Evolutionary conservation across 2,113 vertebrate species (phyloP).

Genomic region (Romanogobio albipinnatus): DNA sequence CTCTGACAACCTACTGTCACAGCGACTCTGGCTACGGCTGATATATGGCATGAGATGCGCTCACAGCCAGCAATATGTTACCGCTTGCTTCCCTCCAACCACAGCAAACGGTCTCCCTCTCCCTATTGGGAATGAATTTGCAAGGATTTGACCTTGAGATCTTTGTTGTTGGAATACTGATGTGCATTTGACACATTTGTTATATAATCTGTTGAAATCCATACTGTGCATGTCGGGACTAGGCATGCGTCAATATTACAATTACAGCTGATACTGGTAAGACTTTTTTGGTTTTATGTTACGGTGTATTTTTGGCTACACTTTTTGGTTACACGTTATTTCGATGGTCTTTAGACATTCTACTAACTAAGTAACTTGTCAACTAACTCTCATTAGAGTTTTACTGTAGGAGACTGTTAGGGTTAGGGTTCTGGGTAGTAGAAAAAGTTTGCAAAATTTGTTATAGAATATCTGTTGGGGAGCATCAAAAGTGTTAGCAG

Average conservation of each 20-base stretch:
- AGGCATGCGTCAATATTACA: neutral
- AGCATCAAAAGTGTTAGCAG: too few relatives aligned
- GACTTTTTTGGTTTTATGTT: neutral
- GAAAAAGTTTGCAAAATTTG: too few relatives aligned
- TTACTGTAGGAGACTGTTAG: too few relatives aligned
- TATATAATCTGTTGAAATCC: neutral
- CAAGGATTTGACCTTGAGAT: conserved; percentile 33
- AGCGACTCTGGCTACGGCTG: conserved; percentile 55
- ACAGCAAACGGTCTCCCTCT: conserved; percentile 55
- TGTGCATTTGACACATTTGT: neutral
- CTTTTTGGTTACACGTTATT: too few relatives aligned
- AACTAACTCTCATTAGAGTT: too few relatives aligned
- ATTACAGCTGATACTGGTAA: neutral
- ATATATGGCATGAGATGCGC: conserved; percentile 58
- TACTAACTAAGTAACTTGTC: too few relatives aligned
- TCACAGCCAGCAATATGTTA: conserved; percentile 59
- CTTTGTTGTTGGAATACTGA: conserved; percentile 16
- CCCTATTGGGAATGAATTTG: conserved; percentile 7
- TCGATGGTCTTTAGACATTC: too few relatives aligned
- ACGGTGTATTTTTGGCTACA: neutral
- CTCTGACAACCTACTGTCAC: conserved; percentile 59
- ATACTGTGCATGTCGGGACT: neutral
- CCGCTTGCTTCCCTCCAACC: conserved; percentile 41
- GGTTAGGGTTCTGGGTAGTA: too few relatives aligned
- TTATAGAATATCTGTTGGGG: too few relatives aligned